Conservation (phyloP, 2,797 vertebrate species). For the Coregonus sp. region DNA sequence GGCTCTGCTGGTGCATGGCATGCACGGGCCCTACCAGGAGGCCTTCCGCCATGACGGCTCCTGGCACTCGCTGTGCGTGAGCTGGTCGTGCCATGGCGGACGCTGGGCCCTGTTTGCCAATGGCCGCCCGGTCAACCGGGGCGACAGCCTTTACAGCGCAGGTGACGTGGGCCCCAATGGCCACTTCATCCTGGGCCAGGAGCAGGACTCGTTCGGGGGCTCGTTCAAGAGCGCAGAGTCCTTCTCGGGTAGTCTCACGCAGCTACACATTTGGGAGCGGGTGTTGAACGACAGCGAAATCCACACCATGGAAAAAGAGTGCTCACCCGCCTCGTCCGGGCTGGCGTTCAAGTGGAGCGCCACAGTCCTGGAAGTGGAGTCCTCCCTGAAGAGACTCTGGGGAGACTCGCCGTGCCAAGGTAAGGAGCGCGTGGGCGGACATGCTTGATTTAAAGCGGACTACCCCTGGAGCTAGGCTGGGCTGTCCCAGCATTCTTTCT, state of each 20-base stretch:
- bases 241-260: constrained; percentile 75
- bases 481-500: not conserved
- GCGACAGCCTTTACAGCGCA: constrained; percentile 49
- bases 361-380: constrained; percentile 64
- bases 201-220: constrained; percentile 64
- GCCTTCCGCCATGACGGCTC: constrained; percentile 65
- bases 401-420: constrained; percentile 70
- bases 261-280: constrained; percentile 78
- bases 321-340: constrained; percentile 67
- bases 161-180: constrained; percentile 60
- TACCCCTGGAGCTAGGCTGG: not conserved
- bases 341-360: constrained; percentile 74
- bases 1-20: constrained; percentile 69
- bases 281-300: constrained; percentile 69
- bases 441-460: constrained; percentile 8
- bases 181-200: constrained; percentile 73
- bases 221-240: constrained; percentile 66
- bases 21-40: constrained; percentile 55
- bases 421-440: constrained; percentile 40
- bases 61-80: constrained; percentile 75
- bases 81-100: constrained; percentile 67
- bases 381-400: constrained; percentile 54
- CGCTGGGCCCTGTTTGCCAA: constrained; percentile 66
- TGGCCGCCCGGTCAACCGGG: constrained; percentile 42
- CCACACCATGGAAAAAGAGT: constrained; percentile 70